Conservation (phyloP, 92 coral and sea anemone species). For the Actinernus sp. region DNA sequence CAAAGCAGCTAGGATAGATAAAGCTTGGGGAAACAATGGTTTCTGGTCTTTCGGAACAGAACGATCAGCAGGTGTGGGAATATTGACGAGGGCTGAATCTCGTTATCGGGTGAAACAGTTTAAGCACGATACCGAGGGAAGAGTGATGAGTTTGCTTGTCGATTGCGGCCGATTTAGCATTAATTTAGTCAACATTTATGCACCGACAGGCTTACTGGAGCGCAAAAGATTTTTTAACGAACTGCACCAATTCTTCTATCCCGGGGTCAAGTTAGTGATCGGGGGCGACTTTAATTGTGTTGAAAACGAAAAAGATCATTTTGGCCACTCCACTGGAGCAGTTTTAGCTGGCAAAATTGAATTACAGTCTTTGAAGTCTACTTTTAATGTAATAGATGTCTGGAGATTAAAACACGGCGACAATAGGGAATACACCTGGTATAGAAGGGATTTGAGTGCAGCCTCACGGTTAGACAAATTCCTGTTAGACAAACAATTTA, state of each 20-base stretch:
- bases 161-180: not conserved
- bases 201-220: slow-evolving; percentile 22
- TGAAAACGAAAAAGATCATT: slow-evolving; percentile 11
- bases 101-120: not conserved
- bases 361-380: too few species aligned
- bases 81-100: too few species aligned
- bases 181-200: slow-evolving; percentile 28
- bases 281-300: slow-evolving; percentile 53
- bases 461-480: slow-evolving; percentile 8
- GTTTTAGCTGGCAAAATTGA: not conserved
- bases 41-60: too few species aligned
- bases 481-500: too few species aligned
- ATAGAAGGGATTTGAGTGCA: not conserved
- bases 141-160: not conserved
- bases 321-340: slow-evolving; percentile 5
- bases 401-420: too few species aligned
- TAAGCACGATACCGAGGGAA: slow-evolving; percentile 9
- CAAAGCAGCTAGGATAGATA: too few species aligned
- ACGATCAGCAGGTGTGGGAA: too few species aligned
- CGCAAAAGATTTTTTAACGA: slow-evolving; percentile 14
- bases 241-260: slow-evolving; percentile 9
- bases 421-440: slow-evolving; percentile 19
- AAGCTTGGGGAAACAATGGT: slow-evolving; percentile 3
- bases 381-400: too few species aligned
- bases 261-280: not conserved